Conservation (phyloP, 2,797 vertebrate species). For the Sebastes steindachneri region DNA sequence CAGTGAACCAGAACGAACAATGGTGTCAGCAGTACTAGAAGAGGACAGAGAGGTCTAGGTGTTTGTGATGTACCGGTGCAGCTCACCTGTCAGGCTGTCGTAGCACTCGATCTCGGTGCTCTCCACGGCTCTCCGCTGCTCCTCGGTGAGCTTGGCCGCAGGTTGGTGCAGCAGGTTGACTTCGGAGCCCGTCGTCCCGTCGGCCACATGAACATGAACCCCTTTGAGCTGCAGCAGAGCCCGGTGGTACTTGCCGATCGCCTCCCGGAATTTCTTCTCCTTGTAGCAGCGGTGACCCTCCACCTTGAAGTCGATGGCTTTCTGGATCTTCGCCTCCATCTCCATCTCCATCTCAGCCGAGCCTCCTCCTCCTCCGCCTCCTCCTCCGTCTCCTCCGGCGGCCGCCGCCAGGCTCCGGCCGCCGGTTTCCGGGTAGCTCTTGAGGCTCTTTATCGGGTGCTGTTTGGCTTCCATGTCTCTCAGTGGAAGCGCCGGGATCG, state of each 20-base stretch:
- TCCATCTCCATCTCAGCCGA: conserved; percentile 86
- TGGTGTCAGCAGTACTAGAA: conserved; percentile 15
- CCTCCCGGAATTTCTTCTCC: conserved; percentile 95
- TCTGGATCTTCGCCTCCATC: conserved; percentile 90
- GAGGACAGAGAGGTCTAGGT: not conserved
- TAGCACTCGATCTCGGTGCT: conserved; percentile 94
- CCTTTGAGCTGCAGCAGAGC: conserved; percentile 93
- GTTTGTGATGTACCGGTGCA: not conserved
- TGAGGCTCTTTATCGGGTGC: conserved; percentile 82
- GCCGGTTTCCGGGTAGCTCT: conserved; percentile 85
- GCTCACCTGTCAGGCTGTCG: conserved; percentile 92
- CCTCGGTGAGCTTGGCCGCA: conserved; percentile 85
- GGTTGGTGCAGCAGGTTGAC: conserved; percentile 84
- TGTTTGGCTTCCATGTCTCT: conserved; percentile 86
- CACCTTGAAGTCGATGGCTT: conserved; percentile 91
- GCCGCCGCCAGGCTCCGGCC: conserved; percentile 82
- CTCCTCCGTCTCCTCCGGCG: conserved; percentile 70
- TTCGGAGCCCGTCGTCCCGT: conserved; percentile 84
- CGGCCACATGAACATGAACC: conserved; percentile 81
- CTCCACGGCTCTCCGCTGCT: conserved; percentile 90
- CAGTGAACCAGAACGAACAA: conserved; percentile 49
- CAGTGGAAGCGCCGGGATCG: conserved; percentile 72
- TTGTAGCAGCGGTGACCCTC: conserved; percentile 94
- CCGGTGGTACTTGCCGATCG: conserved; percentile 94
- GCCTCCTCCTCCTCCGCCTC: conserved; percentile 54